Evolutionary conservation across 1,140 invertebrate genomes (phyloP).

Genomic region (Pteromalus puparum): DNA sequence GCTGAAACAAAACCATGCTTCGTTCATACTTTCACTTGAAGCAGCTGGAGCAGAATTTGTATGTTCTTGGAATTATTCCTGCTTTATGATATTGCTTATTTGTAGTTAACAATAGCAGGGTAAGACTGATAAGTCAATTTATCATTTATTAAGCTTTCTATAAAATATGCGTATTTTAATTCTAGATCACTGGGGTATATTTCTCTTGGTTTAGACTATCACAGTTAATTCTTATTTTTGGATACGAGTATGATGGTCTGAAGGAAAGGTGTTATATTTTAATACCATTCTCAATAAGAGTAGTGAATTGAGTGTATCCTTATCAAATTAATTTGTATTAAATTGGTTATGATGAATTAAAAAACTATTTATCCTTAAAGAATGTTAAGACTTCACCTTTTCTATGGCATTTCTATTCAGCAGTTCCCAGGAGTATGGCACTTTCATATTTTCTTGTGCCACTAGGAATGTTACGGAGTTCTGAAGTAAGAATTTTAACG

Average conservation of each 20-base stretch:
- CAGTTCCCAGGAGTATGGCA: too few relatives aligned
- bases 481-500: too few relatives aligned
- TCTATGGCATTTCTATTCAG: too few relatives aligned
- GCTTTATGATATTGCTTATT: slow-evolving; percentile 83
- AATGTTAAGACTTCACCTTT: too few relatives aligned
- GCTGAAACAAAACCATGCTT: slow-evolving; percentile 84
- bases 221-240: slow-evolving; percentile 95
- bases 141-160: slow-evolving; percentile 15
- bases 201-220: slow-evolving; percentile 84
- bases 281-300: too few relatives aligned
- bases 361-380: too few relatives aligned
- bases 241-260: slow-evolving; percentile 94
- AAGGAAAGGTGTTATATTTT: too few relatives aligned
- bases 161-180: slow-evolving; percentile 59
- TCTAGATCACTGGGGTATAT: slow-evolving; percentile 80
- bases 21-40: slow-evolving; percentile 90
- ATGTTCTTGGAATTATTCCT: slow-evolving; percentile 92
- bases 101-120: slow-evolving; percentile 75
- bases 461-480: too few relatives aligned
- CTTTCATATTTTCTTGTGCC: too few relatives aligned
- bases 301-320: too few relatives aligned
- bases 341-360: too few relatives aligned
- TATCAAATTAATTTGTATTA: too few relatives aligned
- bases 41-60: slow-evolving; percentile 90
- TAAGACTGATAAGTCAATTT: slow-evolving; percentile 51